Evolutionary conservation across 1,140 invertebrate species (phyloP), one percentile per base, ranked within the genome.

Genomic region (Drosophila murphyi): DNA sequence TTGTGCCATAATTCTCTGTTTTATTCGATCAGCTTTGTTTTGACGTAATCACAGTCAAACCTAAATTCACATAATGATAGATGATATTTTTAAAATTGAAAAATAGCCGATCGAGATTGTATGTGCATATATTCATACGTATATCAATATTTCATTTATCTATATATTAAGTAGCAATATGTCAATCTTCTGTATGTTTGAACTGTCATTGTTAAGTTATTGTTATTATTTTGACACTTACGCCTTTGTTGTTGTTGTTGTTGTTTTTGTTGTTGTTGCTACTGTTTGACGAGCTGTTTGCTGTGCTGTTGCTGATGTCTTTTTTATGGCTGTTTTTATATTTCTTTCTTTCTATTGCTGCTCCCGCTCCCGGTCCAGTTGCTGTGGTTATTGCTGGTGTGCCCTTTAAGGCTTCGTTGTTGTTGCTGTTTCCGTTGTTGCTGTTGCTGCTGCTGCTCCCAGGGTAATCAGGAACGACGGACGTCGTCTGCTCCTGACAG

Each of bases 241-340:
- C 85, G 45, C 70, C 75, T 60, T 80, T 89, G 12, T 50, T 68
- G 20, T 54, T 80, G 20, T 54, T 80, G 34, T 37, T 78, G 35
- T 61, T 72, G 32, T 50, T 74, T 29, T 64, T 67, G 54, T 37
- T 72, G 31, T 3, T 60, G 39, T 31, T 72, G 61, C 51, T 82
- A 51, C 28, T 51, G 32, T 57, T 81, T 51, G 55, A 56, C 5
- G 76, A 39, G 48, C 3, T 70, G 41, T 34, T 64, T n/a, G 65
- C 61, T 68, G 67, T 43, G 31, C 5, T 68, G 52, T 7, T 76
- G 74, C 54, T 86, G 83, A 79, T 74, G 77, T 87, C 78, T 88
- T 88, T 88, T 78, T 87, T 72, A 50, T 87, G 82, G 41, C 60
- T 71, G 51, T 69, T 76, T 61, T 81, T 86, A 65, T 80, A 88